Evolutionary conservation across 2,797 vertebrate genomes (phyloP).

Genomic region (Pipistrellus nathusii): DNA sequence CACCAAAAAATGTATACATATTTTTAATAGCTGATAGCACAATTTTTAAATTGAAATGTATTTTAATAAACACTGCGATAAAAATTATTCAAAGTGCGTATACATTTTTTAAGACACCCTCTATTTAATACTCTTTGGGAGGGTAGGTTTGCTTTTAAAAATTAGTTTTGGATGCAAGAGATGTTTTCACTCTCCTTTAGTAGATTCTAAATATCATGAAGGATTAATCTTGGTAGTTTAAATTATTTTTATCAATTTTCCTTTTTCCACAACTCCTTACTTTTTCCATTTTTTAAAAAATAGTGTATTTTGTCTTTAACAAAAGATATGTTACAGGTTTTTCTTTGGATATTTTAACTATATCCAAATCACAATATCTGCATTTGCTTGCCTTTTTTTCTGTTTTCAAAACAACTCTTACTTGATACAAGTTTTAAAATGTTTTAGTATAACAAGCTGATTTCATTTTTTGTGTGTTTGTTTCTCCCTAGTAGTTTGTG

Average conservation of each 20-base stretch:
- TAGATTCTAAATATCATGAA: slow-evolving; percentile 15
- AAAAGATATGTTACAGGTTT: slow-evolving; percentile 38
- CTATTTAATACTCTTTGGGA: neutral
- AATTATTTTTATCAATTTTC: slow-evolving; percentile 43
- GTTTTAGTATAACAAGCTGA: slow-evolving; percentile 28
- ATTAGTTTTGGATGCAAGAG: slow-evolving; percentile 14
- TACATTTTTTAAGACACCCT: neutral
- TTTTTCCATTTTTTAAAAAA: neutral
- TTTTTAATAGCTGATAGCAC: neutral
- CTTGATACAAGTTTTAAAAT: slow-evolving; percentile 31
- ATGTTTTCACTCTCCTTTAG: slow-evolving; percentile 8
- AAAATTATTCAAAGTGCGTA: neutral
- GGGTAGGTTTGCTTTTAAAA: neutral
- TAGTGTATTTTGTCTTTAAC: slow-evolving; percentile 37
- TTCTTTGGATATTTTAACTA: slow-evolving; percentile 26
- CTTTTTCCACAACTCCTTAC: slow-evolving; percentile 5
- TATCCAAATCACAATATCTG: slow-evolving; percentile 6
- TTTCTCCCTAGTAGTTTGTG: neutral
- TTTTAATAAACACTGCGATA: neutral
- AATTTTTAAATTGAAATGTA: neutral
- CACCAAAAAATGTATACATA: neutral
- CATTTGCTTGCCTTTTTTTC: slow-evolving; percentile 56
- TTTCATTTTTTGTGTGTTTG: neutral
- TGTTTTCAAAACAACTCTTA: slow-evolving; percentile 31
- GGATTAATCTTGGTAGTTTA: slow-evolving; percentile 40